Evolutionary conservation across 2,113 vertebrate genomes (phyloP).

Genomic region (Prionailurus viverrinus): DNA sequence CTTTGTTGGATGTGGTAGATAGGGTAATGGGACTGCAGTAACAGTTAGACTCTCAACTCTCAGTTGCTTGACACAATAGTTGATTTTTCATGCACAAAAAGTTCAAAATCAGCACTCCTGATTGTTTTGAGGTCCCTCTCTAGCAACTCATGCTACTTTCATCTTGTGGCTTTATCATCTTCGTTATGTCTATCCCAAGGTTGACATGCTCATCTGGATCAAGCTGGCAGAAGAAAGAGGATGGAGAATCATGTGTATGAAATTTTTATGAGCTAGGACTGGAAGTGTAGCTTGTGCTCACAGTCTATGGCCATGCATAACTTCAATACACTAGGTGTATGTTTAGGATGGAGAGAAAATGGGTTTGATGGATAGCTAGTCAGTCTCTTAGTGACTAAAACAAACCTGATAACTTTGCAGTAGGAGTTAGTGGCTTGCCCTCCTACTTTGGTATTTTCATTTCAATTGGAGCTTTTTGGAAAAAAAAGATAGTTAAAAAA

Average conservation of each 20-base stretch:
- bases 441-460: conserved; percentile 1
- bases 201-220: neutral
- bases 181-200: neutral
- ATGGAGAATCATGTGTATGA: conserved; percentile 11
- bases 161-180: neutral
- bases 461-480: neutral
- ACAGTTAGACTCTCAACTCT: neutral
- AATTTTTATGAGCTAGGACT: neutral
- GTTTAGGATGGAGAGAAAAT: neutral
- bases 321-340: neutral
- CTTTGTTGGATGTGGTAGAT: neutral
- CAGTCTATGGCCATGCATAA: neutral
- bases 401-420: neutral
- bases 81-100: neutral
- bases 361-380: neutral
- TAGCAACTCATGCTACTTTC: conserved; percentile 10
- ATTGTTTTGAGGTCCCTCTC: neutral
- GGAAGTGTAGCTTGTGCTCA: neutral
- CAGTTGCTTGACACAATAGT: conserved; percentile 26
- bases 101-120: neutral
- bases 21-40: neutral
- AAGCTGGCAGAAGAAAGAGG: neutral
- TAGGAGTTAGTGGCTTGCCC: neutral
- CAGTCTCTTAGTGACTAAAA: neutral
- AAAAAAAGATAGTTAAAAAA: conserved; percentile 13